These are phyloP conservation scores for Ageneiosus marmoratus DNA, from an alignment of 2,113 vertebrate genomes.

Conservation along the genomic window DNA sequence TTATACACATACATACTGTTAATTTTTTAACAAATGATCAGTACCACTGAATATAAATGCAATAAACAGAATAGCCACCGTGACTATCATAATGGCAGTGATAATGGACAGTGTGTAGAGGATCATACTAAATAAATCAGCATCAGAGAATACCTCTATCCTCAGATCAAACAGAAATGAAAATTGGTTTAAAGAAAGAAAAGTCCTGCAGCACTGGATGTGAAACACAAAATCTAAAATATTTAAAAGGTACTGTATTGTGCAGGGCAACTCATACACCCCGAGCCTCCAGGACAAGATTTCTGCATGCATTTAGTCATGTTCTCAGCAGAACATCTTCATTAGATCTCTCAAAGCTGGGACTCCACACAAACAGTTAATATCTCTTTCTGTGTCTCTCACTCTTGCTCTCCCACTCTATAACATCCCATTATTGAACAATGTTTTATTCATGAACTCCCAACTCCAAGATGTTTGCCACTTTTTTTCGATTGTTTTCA, in stretches of 20 bases:
- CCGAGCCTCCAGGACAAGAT: neutral
- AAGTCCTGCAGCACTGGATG: neutral
- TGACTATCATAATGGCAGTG: neutral
- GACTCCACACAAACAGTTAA: constrained; percentile 61
- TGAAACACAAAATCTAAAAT: neutral
- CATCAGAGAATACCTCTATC: neutral
- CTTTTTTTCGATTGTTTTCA: constrained; percentile 59
- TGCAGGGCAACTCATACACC: neutral
- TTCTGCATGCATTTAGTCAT: neutral
- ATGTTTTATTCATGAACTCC: constrained; percentile 66
- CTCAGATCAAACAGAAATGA: neutral
- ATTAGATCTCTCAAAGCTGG: constrained; percentile 66
- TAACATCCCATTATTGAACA: constrained; percentile 64
- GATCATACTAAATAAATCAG: constrained; percentile 10
- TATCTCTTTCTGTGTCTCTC: constrained; percentile 45
- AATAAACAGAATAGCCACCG: neutral
- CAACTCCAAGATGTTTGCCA: constrained; percentile 52
- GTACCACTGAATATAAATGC: neutral
- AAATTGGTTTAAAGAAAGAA: neutral
- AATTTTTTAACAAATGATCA: neutral
- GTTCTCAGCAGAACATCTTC: constrained; percentile 67
- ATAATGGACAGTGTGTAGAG: neutral
- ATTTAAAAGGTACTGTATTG: neutral
- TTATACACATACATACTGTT: neutral
- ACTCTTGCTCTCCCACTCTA: constrained; percentile 32